These are phyloP conservation scores for Ochropacha duplaris DNA, from an alignment of 2,888 invertebrate species.

Conservation along the genomic window DNA sequence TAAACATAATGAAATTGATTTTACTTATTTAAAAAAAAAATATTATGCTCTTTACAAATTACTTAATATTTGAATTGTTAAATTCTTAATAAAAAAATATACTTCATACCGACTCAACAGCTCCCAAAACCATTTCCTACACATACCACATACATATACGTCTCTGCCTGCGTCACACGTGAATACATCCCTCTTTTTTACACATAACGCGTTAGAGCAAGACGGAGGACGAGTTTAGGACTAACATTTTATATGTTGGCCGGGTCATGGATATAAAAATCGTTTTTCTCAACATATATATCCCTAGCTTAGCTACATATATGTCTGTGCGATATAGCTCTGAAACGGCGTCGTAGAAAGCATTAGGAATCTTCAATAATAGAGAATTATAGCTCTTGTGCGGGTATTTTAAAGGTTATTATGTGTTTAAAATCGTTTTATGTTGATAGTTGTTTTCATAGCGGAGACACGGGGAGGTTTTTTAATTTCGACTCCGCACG, in stretches of 20 bases:
- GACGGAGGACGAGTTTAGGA: slow-evolving; percentile 67
- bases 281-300: slow-evolving; percentile 70
- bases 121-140: slow-evolving; percentile 41
- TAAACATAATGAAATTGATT: no score
- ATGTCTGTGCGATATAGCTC: slow-evolving; percentile 34
- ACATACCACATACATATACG: slow-evolving; percentile 61
- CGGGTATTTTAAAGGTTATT: slow-evolving; percentile 50
- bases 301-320: slow-evolving; percentile 32
- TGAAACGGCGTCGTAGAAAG: slow-evolving; percentile 54
- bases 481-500: neutral
- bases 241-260: slow-evolving; percentile 83
- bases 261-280: slow-evolving; percentile 83
- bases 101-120: slow-evolving; percentile 45
- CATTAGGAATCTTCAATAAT: slow-evolving; percentile 74
- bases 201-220: slow-evolving; percentile 48
- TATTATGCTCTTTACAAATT: no score
- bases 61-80: no score
- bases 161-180: slow-evolving; percentile 71
- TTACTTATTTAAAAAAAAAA: no score
- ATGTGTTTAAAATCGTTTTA: slow-evolving; percentile 24
- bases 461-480: neutral
- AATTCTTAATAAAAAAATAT: neutral
- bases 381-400: slow-evolving; percentile 66
- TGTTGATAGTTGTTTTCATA: slow-evolving; percentile 7
- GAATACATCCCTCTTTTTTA: slow-evolving; percentile 53